phyloP scores from a whole-genome alignment of 2,797 vertebrate species.

The Threskiornis aethiopicus region DNA sequence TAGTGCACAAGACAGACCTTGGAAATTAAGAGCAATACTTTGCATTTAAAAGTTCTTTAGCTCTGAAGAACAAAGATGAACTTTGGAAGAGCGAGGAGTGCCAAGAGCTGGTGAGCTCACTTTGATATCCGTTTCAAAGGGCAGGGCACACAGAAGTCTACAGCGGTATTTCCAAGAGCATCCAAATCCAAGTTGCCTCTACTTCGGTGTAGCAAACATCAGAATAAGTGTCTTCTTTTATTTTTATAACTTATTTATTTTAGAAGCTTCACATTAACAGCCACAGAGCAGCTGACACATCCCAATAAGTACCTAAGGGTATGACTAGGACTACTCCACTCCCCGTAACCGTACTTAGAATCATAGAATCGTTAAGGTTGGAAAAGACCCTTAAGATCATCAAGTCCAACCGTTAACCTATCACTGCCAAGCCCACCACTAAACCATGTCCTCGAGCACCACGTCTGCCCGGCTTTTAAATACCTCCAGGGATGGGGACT shows the following conservation, averaged over 20 bases:
- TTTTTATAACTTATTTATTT: not conserved
- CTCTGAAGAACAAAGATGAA: not conserved
- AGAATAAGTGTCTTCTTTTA: not conserved
- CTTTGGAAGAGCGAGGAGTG: not conserved
- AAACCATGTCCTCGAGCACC: too few relatives aligned
- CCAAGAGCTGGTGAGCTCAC: not conserved
- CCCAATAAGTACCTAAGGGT: not conserved
- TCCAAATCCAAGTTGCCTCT: not conserved
- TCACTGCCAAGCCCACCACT: too few relatives aligned
- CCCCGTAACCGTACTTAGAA: accelerated
- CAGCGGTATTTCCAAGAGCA: not conserved
- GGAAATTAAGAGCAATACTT: not conserved
- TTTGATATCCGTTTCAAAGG: not conserved
- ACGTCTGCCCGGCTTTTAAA: too few relatives aligned
- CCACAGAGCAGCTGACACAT: not conserved
- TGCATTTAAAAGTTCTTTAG: not conserved
- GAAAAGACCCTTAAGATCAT: too few relatives aligned
- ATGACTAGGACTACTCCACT: not conserved
- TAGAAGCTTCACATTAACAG: not conserved
- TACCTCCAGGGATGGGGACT: too few relatives aligned
- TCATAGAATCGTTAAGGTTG: too few relatives aligned
- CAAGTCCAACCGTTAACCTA: too few relatives aligned
- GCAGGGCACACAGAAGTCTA: not conserved
- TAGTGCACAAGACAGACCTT: not conserved
- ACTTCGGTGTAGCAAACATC: not conserved